phyloP scores from a whole-genome alignment of 2,888 invertebrate genomes.

The Clanis bilineata region DNA sequence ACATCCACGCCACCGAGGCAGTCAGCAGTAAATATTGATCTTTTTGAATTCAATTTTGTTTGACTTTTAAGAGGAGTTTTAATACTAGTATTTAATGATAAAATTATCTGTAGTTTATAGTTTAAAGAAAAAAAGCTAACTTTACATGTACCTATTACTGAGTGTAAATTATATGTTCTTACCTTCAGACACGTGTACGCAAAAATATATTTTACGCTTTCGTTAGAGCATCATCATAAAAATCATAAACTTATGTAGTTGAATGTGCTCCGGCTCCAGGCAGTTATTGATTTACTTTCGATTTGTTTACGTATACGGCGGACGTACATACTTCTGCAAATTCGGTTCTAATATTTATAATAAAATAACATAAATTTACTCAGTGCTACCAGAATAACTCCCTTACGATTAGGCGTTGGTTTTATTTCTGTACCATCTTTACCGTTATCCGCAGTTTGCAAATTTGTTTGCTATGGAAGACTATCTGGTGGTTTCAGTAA shows the following conservation, averaged over 20 bases:
- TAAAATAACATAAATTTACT: slow-evolving; percentile 50
- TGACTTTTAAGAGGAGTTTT: not conserved
- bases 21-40: not conserved
- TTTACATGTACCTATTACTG: not conserved
- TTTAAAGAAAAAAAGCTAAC: not conserved
- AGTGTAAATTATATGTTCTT: not conserved
- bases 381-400: slow-evolving; percentile 50
- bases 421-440: slow-evolving; percentile 36
- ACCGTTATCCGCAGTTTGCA: slow-evolving; percentile 28
- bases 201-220: slow-evolving; percentile 53
- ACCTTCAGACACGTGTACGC: slow-evolving; percentile 33
- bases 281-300: slow-evolving; percentile 71
- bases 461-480: slow-evolving; percentile 29
- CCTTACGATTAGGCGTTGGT: slow-evolving; percentile 37
- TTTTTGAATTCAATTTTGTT: not conserved
- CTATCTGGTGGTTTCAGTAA: slow-evolving; percentile 13
- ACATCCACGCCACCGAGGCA: too few species aligned
- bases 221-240: slow-evolving; percentile 69
- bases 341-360: slow-evolving; percentile 55
- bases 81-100: too few species aligned
- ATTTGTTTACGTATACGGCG: slow-evolving; percentile 64
- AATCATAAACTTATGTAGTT: slow-evolving; percentile 57
- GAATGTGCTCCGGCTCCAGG: slow-evolving; percentile 48
- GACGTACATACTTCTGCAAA: slow-evolving; percentile 67
- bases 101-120: too few species aligned